Percentiles rank a stretch among this genome's conserved stretches.
These are phyloP conservation scores for Drosophila gunungcola DNA, from an alignment of 1,140 invertebrate genomes.

Conservation along the genomic window DNA sequence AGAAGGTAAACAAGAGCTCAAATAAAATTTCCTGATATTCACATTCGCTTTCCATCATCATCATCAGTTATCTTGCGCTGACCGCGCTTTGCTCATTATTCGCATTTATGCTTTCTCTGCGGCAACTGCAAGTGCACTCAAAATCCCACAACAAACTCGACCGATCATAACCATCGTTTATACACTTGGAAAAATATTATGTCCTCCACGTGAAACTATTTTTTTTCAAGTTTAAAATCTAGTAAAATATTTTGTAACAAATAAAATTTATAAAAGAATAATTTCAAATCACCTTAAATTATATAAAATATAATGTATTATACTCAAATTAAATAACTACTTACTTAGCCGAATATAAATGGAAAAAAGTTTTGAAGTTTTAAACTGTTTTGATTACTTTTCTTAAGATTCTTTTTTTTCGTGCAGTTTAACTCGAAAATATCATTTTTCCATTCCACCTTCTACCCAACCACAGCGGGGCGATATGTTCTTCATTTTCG, in stretches of 20 bases:
- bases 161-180: constrained; percentile 9
- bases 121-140: constrained; percentile 44
- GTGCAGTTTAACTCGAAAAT: constrained; percentile 21
- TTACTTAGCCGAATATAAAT: too few species aligned
- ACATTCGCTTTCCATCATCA: constrained; percentile 52
- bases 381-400: not conserved
- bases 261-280: too few species aligned
- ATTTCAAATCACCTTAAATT: too few species aligned
- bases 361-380: too few species aligned
- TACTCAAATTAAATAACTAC: too few species aligned
- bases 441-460: not conserved
- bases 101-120: constrained; percentile 75
- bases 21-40: constrained; percentile 65
- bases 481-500: constrained; percentile 32
- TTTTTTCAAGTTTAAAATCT: too few species aligned
- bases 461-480: not conserved
- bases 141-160: constrained; percentile 13
- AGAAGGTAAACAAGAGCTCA: constrained; percentile 30
- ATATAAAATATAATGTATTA: too few species aligned
- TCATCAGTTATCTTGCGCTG: constrained; percentile 52
- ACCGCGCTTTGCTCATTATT: constrained; percentile 77
- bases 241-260: too few species aligned
- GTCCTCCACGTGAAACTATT: too few species aligned
- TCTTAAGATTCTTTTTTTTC: not conserved
- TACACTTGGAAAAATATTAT: not conserved